Conservation (phyloP, 1,140 invertebrate species). For the Sycophaga agraensis region DNA sequence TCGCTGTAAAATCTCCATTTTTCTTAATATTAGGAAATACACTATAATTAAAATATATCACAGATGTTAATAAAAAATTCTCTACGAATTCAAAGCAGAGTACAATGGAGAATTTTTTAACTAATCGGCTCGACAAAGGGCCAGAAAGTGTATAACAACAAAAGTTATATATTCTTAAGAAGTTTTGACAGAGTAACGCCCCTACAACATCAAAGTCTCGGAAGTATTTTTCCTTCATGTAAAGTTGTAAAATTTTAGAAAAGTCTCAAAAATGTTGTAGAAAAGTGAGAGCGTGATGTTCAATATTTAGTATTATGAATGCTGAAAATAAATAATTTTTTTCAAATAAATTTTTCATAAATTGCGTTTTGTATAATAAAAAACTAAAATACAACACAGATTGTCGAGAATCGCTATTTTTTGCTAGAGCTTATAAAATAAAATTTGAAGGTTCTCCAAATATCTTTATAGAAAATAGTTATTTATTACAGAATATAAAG, state of each 20-base stretch:
- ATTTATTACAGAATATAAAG: not conserved
- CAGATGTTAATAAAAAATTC: constrained; percentile 54
- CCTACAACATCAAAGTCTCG: constrained; percentile 25
- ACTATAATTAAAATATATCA: constrained; percentile 57
- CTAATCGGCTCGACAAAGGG: constrained; percentile 28
- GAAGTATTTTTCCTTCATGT: constrained; percentile 24
- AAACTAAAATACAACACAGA: no score
- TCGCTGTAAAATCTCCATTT: constrained; percentile 8
- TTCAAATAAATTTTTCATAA: no score
- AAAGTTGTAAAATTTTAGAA: constrained; percentile 31
- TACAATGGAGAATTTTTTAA: constrained; percentile 35
- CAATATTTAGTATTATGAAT: no score
- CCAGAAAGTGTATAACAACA: no score
- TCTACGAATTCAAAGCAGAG: constrained; percentile 42
- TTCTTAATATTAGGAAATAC: constrained; percentile 43
- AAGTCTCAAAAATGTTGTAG: constrained; percentile 26
- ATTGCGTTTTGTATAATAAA: no score
- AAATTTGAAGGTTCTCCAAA: not conserved
- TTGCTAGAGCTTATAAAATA: no score
- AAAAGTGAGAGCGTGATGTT: constrained; percentile 25
- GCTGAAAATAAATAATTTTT: no score
- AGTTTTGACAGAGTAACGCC: constrained; percentile 7
- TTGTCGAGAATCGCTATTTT: no score
- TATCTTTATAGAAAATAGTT: not conserved
- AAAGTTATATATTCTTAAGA: no score